These are phyloP conservation scores for Chrysemys picta DNA, from an alignment of 2,113 vertebrate genomes.

Conservation along the genomic window DNA sequence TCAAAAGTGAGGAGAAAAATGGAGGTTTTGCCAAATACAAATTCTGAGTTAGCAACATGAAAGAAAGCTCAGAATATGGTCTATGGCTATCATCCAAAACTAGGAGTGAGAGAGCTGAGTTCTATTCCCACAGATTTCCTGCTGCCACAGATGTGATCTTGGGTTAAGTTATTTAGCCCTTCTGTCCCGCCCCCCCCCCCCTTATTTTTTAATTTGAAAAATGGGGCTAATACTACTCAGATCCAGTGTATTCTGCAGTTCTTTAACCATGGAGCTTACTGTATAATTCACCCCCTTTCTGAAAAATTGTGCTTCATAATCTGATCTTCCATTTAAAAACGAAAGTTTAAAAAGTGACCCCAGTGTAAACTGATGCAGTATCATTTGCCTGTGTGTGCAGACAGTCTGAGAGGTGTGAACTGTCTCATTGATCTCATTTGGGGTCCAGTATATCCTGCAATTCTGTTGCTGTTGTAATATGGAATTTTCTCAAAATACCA, in stretches of 20 bases:
- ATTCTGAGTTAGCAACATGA: background rate
- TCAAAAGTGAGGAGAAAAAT: background rate
- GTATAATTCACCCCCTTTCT: background rate
- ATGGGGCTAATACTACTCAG: background rate
- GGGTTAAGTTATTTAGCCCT: background rate
- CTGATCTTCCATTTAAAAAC: background rate
- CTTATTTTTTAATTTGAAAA: background rate
- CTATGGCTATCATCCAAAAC: background rate
- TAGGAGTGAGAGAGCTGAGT: background rate
- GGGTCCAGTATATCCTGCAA: background rate
- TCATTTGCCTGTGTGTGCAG: background rate
- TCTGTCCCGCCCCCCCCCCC: background rate
- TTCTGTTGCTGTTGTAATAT: background rate
- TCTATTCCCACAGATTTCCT: background rate
- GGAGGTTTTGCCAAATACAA: background rate
- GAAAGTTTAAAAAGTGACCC: background rate
- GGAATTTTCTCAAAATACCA: background rate
- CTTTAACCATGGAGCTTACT: background rate
- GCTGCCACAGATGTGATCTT: background rate
- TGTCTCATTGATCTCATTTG: background rate
- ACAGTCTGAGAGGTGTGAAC: background rate
- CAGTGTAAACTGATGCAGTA: background rate
- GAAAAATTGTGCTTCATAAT: background rate
- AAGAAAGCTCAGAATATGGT: background rate
- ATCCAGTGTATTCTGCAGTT: background rate